These are phyloP conservation scores for Daktulosphaira vitifoliae DNA, from an alignment of 1,140 invertebrate species.

Conservation along the genomic window DNA sequence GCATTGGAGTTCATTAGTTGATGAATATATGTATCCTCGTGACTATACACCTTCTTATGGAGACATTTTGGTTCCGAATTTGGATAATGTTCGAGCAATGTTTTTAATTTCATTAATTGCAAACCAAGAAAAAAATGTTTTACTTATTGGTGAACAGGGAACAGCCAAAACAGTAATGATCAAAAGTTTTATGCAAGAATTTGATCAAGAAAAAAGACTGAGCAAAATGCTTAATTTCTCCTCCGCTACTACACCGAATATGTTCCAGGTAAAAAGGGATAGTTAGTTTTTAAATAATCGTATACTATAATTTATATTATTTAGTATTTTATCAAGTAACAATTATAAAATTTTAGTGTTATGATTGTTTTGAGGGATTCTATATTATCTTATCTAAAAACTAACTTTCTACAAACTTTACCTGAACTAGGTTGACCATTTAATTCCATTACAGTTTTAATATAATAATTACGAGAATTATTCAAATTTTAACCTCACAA, in stretches of 20 bases:
- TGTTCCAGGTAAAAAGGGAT: constrained; percentile 73
- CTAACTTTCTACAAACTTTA: no score
- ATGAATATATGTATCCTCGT: constrained; percentile 77
- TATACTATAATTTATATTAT: not conserved
- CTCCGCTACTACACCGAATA: constrained; percentile 85
- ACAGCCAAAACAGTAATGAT: constrained; percentile 95
- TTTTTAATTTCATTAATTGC: constrained; percentile 81
- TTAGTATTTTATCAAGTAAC: constrained; percentile 20
- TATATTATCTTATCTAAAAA: no score
- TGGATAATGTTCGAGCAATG: constrained; percentile 87
- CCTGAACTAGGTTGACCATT: no score
- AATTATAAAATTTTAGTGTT: no score
- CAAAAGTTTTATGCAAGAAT: constrained; percentile 85
- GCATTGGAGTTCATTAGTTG: constrained; percentile 77
- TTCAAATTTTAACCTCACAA: no score
- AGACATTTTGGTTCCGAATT: constrained; percentile 84
- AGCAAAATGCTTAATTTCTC: constrained; percentile 88
- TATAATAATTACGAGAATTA: no score
- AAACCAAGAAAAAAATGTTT: constrained; percentile 72
- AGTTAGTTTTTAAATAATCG: not conserved
- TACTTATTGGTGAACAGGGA: constrained; percentile 87
- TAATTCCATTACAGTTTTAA: no score
- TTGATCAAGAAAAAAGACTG: constrained; percentile 78
- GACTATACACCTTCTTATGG: constrained; percentile 79
- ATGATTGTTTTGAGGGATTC: no score